Evolutionary conservation across 2,888 invertebrate species (phyloP).

Genomic region (Lypha dubia): DNA sequence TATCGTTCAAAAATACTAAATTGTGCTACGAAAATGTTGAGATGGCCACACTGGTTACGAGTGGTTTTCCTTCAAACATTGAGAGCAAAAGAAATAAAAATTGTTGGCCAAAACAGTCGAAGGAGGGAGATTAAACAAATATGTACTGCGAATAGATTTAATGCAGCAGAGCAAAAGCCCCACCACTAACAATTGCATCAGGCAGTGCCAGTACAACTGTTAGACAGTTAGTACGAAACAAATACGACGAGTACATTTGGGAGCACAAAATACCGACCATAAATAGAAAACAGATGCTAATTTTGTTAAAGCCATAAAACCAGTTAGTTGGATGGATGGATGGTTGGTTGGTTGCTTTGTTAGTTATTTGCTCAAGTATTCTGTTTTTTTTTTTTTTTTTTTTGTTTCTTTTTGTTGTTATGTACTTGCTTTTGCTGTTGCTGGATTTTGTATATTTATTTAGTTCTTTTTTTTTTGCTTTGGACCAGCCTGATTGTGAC

Average conservation of each 20-base stretch:
- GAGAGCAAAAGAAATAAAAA: constrained; percentile 45
- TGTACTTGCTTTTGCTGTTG: neutral
- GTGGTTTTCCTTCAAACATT: neutral
- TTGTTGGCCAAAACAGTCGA: constrained; percentile 17
- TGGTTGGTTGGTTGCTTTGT: constrained; percentile 48
- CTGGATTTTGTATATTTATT: constrained; percentile 29
- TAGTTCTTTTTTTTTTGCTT: constrained; percentile 51
- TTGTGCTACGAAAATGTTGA: too few species aligned
- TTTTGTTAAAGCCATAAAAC: constrained; percentile 68
- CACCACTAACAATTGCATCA: constrained; percentile 28
- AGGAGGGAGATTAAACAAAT: constrained; percentile 32
- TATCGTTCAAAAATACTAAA: too few species aligned
- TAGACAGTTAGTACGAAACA: constrained; percentile 47
- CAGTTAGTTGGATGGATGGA: constrained; percentile 63
- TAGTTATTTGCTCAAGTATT: constrained; percentile 50
- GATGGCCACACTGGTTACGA: too few species aligned
- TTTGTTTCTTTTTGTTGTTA: too few species aligned
- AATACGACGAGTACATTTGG: constrained; percentile 33
- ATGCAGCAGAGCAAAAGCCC: constrained; percentile 38
- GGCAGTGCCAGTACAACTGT: constrained; percentile 18
- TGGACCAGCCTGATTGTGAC: constrained; percentile 56
- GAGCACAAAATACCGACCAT: constrained; percentile 22
- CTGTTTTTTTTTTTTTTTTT: too few species aligned
- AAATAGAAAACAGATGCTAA: constrained; percentile 69
- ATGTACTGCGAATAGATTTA: constrained; percentile 18